Evolutionary conservation across 2,797 vertebrate species (phyloP).

Genomic region (Octomys mimax): DNA sequence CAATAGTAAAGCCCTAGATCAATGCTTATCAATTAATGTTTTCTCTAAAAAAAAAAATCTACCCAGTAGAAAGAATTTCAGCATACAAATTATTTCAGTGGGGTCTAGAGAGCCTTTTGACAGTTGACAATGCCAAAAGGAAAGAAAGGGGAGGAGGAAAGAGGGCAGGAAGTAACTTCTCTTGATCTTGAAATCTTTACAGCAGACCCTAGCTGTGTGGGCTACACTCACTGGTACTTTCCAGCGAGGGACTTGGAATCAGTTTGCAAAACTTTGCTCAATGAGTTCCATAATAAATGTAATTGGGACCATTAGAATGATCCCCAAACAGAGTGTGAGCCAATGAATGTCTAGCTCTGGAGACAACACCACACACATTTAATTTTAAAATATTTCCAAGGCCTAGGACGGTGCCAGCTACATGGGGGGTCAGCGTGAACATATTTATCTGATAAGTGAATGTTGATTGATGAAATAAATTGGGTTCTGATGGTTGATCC

Average conservation of each 20-base stretch:
- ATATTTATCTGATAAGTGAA: not conserved
- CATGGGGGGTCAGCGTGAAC: not conserved
- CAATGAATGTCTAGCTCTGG: not conserved
- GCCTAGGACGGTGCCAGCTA: not conserved
- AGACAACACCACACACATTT: not conserved
- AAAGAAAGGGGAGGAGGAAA: not conserved
- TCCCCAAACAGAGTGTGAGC: not conserved
- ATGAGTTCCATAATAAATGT: not conserved
- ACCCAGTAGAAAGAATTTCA: not conserved
- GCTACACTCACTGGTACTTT: not conserved
- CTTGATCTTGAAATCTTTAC: not conserved
- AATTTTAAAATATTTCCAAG: not conserved
- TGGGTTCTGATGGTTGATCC: slow-evolving; percentile 25
- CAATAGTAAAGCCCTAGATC: not conserved
- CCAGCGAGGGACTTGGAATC: not conserved
- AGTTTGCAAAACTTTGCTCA: not conserved
- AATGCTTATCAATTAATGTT: not conserved
- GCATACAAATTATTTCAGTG: not conserved
- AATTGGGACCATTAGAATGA: not conserved
- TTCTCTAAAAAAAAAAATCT: not conserved
- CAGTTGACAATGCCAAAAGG: not conserved
- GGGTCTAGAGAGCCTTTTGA: not conserved
- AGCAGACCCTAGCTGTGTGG: not conserved
- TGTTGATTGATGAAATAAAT: not conserved
- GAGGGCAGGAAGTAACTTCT: not conserved